Base-by-base conservation (phyloP, 2,888 invertebrate genomes). In the Heliconius aoede region DNA sequence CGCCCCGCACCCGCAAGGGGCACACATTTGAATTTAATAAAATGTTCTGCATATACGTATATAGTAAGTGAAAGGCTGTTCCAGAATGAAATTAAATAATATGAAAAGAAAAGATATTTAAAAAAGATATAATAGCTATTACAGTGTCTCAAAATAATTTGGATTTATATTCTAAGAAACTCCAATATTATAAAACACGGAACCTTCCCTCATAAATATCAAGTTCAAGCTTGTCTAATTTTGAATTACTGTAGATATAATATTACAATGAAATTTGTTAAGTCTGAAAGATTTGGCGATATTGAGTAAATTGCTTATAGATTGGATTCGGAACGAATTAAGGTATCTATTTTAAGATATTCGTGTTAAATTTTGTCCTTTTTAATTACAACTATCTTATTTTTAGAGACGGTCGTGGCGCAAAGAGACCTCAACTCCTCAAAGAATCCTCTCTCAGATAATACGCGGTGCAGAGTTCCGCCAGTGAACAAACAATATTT, bases 181-280 rank as follows among this genome's bases (percentile, higher is more conserved):
- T n/a, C n/a, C n/a, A n/a, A n/a, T n/a, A n/a, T n/a, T n/a, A 36
- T 36, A 36, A 28, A 28, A 28, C 28, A 26, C 64, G 24, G 64
- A 2, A 65, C 36, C 64, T 36, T 65, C 13, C 7, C 5, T n/a
- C 30, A 30, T 32, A 32, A 64, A 32, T 30, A 28, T 11, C n/a
- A 30, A 21, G 11, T 28, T 64, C 62, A 32, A 64, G 7, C n/a
- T 36, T 65, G 36, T 7, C 64, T 15, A 7, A 1, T 36, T n/a
- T 65, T 32, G 13, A 11, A 36, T 24, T 36, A 71, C 46, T 58
- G 36, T 67, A 72, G 61, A 65, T 72, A 73, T 64, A 76, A 75
- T 78, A 77, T 80, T 73, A 64, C 72, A 28, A 32, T 68, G 5
- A 8, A 65, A 65, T 32, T 65, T 36, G 36, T 36, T 11, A 65